Evolutionary conservation across 2,113 vertebrate species (phyloP), one percentile per base, ranked within the genome.

Genomic region (Kryptolebias marmoratus): DNA sequence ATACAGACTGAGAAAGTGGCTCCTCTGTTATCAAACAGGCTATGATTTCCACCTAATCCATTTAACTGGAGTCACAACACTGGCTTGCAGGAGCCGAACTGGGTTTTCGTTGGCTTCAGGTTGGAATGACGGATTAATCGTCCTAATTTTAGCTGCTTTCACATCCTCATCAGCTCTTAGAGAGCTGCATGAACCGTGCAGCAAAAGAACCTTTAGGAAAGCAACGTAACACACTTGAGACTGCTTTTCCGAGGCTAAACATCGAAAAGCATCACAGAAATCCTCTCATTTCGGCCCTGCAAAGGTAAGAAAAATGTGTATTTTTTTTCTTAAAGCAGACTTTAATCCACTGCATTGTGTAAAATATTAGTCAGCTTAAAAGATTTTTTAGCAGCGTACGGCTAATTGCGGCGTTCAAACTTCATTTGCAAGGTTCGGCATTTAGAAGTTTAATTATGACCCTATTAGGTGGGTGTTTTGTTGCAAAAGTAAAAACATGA

Each of bases 81-180:
- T n/a, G 62, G 36, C 47, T 32, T 32, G 42, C 8, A 47, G 59
- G n/a, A 31, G 18, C 48, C 63, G 27, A 55, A 55, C 13, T 30
- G 52, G 22, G 63, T 58, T 81, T 81, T 76, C 58, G 45, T 58
- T 52, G 74, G 68, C 48, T 60, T 72, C 32, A 59, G 58, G 72
- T 42, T 11, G 64, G 30, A 73, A 66, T 73, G 66, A 64, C 63
- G 62, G 65, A 75, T 42, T 32, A 54, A 64, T 82, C 60, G 16
- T 39, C 6, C 71, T 88, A 80, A 78, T 84, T 79, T 76, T 58
- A 60, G 60, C 56, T 36, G 61, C 66, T 71, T 86, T 70, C 67
- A 57, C 44, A 3, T 71, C 75, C 45, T 56, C 68, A 68, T 71
- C 62, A 68, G 71, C 72, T 64, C 58, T 54, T 62, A 4, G 52